Conservation (phyloP, 1,140 invertebrate genomes). For the Colletes gigas region DNA sequence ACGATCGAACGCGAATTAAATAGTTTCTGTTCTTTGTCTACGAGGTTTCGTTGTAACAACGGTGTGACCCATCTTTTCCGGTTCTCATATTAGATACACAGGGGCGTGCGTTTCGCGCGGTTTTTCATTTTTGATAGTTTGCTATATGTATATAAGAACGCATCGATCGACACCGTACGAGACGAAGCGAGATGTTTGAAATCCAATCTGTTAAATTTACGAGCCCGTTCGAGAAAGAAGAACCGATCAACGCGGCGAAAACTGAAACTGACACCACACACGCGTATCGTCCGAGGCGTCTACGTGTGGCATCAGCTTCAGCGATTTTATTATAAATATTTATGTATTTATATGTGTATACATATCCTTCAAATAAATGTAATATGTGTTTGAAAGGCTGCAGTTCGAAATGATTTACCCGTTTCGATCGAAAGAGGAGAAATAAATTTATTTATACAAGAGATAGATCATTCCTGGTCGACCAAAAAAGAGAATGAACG, state of each 20-base stretch:
- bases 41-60: too few species aligned
- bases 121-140: conserved; percentile 71
- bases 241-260: conserved; percentile 5
- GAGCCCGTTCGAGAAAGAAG: conserved; percentile 41
- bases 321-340: conserved; percentile 73
- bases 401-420: not conserved
- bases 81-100: conserved; percentile 14
- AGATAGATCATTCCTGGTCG: not conserved
- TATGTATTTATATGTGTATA: conserved; percentile 77
- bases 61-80: not conserved
- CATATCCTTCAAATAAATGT: conserved; percentile 76
- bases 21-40: too few species aligned
- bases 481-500: not conserved
- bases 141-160: conserved; percentile 66
- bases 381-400: conserved; percentile 70
- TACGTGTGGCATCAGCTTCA: conserved; percentile 59
- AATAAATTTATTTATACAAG: not conserved
- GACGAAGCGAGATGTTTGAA: conserved; percentile 8
- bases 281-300: conserved; percentile 6
- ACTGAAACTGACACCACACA: conserved; percentile 45
- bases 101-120: conserved; percentile 33
- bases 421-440: not conserved
- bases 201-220: conserved; percentile 56
- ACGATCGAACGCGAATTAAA: too few species aligned
- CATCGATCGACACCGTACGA: conserved; percentile 41